Conservation (phyloP, 1,140 invertebrate species). For the Dysdera silvatica region DNA sequence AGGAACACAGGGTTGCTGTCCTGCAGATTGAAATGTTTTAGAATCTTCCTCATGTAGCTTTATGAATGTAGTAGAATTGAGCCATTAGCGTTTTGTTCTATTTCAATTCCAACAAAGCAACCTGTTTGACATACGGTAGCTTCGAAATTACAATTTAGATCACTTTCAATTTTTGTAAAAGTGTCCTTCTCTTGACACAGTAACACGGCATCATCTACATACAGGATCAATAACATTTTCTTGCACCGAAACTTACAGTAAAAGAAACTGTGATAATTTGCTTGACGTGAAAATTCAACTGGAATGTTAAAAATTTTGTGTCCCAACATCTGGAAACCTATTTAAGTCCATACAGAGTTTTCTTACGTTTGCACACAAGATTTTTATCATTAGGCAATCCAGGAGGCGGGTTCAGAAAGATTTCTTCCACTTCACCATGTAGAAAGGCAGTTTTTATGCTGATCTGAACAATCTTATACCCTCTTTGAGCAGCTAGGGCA, state of each 20-base stretch:
- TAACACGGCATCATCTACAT: slow-evolving; percentile 34
- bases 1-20: slow-evolving; percentile 4
- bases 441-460: slow-evolving; percentile 9
- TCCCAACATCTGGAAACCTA: slow-evolving; percentile 45
- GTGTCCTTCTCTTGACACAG: not conserved
- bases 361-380: slow-evolving; percentile 36
- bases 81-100: slow-evolving; percentile 10
- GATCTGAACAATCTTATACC: slow-evolving; percentile 9
- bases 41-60: slow-evolving; percentile 11
- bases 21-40: slow-evolving; percentile 30
- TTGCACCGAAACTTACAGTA: not conserved
- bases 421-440: slow-evolving; percentile 34
- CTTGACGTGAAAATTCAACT: slow-evolving; percentile 4
- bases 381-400: slow-evolving; percentile 37
- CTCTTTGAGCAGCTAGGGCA: slow-evolving; percentile 21
- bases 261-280: slow-evolving; percentile 21
- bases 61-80: slow-evolving; percentile 15
- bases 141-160: slow-evolving; percentile 12
- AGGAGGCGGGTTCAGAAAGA: slow-evolving; percentile 44
- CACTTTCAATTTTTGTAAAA: slow-evolving; percentile 2
- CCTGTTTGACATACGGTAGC: not conserved
- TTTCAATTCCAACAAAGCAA: slow-evolving; percentile 31
- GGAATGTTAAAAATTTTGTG: slow-evolving; percentile 31
- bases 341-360: slow-evolving; percentile 45
- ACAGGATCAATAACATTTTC: slow-evolving; percentile 21